Evolutionary conservation across 2,888 invertebrate species (phyloP).

Genomic region (Papilio protenor): DNA sequence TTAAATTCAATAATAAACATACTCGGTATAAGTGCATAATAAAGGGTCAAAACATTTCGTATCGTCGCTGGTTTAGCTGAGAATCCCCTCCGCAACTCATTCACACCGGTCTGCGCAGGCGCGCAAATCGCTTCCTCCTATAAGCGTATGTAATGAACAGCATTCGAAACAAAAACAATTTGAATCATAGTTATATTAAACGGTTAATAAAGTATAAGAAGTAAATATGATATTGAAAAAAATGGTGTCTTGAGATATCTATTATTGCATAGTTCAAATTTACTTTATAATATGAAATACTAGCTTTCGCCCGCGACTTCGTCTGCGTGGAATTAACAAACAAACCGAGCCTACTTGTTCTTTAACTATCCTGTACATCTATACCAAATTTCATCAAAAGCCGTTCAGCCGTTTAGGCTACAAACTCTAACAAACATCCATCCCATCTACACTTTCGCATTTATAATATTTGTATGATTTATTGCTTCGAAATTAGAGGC

Average conservation of each 20-base stretch:
- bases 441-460: not conserved
- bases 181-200: constrained; percentile 30
- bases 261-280: too few relatives aligned
- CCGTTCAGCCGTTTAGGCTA: not conserved
- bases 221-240: not conserved
- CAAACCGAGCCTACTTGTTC: too few relatives aligned
- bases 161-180: constrained; percentile 43
- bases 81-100: constrained; percentile 59
- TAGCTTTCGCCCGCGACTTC: too few relatives aligned
- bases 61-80: constrained; percentile 52
- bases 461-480: not conserved
- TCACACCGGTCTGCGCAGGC: constrained; percentile 75
- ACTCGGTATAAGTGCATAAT: constrained; percentile 41
- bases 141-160: constrained; percentile 50
- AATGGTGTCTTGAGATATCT: not conserved
- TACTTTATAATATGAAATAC: too few relatives aligned
- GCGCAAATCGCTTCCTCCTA: constrained; percentile 73
- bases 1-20: constrained; percentile 13
- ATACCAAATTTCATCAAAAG: too few relatives aligned
- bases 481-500: not conserved
- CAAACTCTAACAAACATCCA: not conserved
- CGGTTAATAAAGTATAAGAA: not conserved
- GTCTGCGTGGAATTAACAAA: too few relatives aligned
- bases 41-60: constrained; percentile 49
- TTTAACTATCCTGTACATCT: too few relatives aligned